A percentile compares a stretch with the other conserved stretches of the same genome.
Conservation (phyloP, 1,140 invertebrate species). For the Sinella curviseta region DNA sequence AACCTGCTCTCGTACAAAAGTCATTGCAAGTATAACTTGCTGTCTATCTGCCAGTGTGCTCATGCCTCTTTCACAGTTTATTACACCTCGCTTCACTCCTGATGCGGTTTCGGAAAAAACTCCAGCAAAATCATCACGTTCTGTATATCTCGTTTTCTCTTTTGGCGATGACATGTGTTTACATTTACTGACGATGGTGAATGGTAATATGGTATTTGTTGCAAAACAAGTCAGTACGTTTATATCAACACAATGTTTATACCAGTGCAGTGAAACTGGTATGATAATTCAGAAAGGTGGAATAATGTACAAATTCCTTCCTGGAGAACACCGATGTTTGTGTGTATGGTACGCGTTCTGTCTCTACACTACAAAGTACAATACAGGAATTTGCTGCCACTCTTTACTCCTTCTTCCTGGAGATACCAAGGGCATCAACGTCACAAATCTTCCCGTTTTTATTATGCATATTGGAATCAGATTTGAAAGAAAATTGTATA, state of each 20-base stretch:
- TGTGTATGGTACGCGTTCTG: background rate
- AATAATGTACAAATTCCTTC: background rate
- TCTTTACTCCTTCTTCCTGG: background rate
- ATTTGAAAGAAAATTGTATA: background rate
- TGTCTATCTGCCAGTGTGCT: background rate
- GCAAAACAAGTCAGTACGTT: too few relatives aligned
- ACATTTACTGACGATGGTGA: too few relatives aligned
- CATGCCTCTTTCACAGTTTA: background rate
- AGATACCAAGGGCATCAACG: background rate
- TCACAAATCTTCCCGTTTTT: background rate
- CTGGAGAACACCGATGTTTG: background rate
- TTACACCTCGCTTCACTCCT: background rate
- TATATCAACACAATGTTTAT: too few relatives aligned
- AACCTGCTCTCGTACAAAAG: too few relatives aligned
- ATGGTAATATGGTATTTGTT: background rate
- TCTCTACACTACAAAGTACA: too few relatives aligned
- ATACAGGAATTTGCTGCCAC: too few relatives aligned
- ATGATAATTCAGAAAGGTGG: too few relatives aligned
- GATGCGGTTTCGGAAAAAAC: background rate
- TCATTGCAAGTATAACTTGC: too few relatives aligned
- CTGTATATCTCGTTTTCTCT: too few relatives aligned
- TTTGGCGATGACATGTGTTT: too few relatives aligned
- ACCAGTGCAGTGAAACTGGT: too few relatives aligned
- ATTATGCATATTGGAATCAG: too few relatives aligned
- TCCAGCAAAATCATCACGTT: background rate